phyloP scores from a whole-genome alignment of 2,113 vertebrate genomes.

The Agelaius phoeniceus region DNA sequence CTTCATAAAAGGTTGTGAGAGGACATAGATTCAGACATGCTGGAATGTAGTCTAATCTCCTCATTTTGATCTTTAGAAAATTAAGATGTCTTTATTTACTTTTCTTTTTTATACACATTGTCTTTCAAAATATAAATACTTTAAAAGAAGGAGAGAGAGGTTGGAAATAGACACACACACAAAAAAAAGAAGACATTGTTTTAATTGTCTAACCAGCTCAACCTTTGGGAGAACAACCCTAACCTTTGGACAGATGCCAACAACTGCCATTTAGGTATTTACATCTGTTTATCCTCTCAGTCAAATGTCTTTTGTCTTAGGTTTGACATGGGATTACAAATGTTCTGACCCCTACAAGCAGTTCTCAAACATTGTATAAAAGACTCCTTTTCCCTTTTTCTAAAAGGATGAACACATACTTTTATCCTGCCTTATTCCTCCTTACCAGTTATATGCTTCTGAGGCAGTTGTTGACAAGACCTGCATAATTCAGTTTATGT shows the following conservation, averaged over 20 bases:
- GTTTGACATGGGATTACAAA: constrained; percentile 64
- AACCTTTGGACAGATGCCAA: constrained; percentile 71
- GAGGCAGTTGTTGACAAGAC: constrained; percentile 67
- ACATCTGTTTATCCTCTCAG: constrained; percentile 78
- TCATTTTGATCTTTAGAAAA: constrained; percentile 43
- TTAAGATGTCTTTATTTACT: constrained; percentile 34
- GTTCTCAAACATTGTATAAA: constrained; percentile 59
- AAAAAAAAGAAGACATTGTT: not conserved
- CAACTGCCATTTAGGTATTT: constrained; percentile 72
- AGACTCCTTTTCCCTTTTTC: constrained; percentile 42
- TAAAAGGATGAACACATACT: constrained; percentile 63
- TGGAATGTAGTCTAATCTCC: constrained; percentile 27
- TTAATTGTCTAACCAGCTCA: constrained; percentile 45
- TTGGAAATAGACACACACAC: not conserved
- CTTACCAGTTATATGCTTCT: constrained; percentile 48
- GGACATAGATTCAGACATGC: constrained; percentile 45
- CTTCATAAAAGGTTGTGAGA: constrained; percentile 45
- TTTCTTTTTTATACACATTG: constrained; percentile 21
- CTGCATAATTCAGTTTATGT: constrained; percentile 69
- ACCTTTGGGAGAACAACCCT: constrained; percentile 36
- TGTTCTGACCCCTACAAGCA: constrained; percentile 69
- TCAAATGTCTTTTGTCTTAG: constrained; percentile 71
- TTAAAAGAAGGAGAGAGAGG: not conserved
- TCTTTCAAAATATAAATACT: constrained; percentile 20
- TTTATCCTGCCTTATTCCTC: constrained; percentile 54